A percentile compares a stretch with the other conserved stretches of the same genome.
These are phyloP conservation scores for Pseudochirops corinnae DNA, from an alignment of 2,797 vertebrate genomes.

Conservation along the genomic window DNA sequence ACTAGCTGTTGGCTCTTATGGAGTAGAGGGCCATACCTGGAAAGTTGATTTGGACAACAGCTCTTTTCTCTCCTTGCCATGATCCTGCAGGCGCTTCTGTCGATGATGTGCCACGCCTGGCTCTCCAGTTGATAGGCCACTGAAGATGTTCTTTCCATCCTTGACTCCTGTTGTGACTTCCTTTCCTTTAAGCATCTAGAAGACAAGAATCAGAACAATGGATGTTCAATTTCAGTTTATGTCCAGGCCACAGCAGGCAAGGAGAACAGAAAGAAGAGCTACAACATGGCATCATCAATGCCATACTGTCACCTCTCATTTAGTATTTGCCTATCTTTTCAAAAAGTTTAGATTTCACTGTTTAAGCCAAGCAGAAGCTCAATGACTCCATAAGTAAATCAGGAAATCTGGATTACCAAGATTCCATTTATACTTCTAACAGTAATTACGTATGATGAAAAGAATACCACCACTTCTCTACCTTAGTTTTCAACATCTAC, in stretches of 20 bases:
- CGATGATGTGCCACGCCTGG: conserved; percentile 85
- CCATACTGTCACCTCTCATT: neutral
- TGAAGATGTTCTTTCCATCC: conserved; percentile 86
- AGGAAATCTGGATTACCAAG: neutral
- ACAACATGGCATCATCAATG: neutral
- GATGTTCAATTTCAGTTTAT: conserved; percentile 7
- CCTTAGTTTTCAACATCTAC: neutral
- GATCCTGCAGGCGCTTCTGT: conserved; percentile 92
- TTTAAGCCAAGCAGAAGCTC: neutral
- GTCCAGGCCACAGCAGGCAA: neutral
- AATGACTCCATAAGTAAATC: neutral
- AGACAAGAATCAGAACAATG: conserved; percentile 60
- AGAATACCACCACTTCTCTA: neutral
- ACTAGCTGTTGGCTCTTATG: neutral
- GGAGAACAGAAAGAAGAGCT: neutral
- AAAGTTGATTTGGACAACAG: conserved; percentile 90
- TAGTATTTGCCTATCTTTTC: neutral
- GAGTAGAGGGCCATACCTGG: conserved; percentile 86
- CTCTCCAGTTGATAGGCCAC: conserved; percentile 81
- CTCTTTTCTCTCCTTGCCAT: conserved; percentile 96
- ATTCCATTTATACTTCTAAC: neutral
- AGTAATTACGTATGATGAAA: neutral
- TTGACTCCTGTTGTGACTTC: conserved; percentile 85
- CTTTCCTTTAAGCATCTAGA: conserved; percentile 90
- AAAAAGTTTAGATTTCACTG: neutral